Conservation (phyloP, 1,140 invertebrate genomes). For the Littorina saxatilis region DNA sequence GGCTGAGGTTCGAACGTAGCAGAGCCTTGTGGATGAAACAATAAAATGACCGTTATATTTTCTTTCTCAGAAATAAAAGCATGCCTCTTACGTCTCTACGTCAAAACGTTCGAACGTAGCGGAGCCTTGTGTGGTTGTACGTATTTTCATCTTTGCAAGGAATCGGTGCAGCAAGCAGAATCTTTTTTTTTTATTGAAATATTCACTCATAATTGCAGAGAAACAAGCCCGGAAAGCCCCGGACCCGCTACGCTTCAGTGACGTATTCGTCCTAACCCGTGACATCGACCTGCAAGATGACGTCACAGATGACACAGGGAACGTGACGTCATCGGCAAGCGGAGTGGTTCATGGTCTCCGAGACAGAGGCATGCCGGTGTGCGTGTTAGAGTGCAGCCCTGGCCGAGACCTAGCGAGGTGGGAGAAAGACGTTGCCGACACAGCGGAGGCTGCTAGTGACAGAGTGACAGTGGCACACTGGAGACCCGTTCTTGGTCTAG, state of each 20-base stretch:
- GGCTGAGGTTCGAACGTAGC: too few species aligned
- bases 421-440: neutral
- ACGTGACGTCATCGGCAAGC: neutral
- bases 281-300: neutral
- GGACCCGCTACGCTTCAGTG: neutral
- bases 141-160: too few species aligned
- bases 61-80: too few species aligned
- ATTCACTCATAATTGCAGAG: too few species aligned
- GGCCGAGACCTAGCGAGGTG: neutral
- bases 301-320: neutral
- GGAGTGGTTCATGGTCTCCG: slow-evolving; percentile 7
- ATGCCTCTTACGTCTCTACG: too few species aligned
- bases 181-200: too few species aligned
- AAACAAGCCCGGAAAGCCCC: too few species aligned
- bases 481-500: neutral
- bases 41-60: too few species aligned
- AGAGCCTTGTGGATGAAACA: too few species aligned
- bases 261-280: neutral
- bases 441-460: neutral
- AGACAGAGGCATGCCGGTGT: neutral
- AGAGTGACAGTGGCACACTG: neutral
- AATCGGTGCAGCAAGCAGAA: too few species aligned
- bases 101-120: too few species aligned
- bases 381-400: neutral
- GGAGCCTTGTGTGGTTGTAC: too few species aligned